Base-by-base conservation (phyloP, 2,888 invertebrate species). In the Monopis laevigella region DNA sequence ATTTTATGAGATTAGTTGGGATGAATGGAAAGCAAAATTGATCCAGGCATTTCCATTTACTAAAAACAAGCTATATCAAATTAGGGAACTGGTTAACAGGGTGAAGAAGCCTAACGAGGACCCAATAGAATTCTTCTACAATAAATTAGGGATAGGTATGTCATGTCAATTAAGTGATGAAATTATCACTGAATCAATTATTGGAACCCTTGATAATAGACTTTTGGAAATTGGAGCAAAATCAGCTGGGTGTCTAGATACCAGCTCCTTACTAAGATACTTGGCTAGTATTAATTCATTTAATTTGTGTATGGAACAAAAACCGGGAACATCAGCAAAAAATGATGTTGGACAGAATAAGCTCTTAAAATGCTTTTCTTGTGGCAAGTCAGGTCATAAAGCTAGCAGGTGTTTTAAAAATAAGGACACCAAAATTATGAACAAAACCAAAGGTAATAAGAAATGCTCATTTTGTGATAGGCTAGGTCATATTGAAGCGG, bases 11-110 rank as follows among this genome's bases (percentile, higher is more conserved):
- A 38, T 48, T 2, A 40, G 28, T 19, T 48, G 48, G 47, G n/a
- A 19, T 5, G 46, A 47, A 4, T 47, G 47, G 43, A 49, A 47
- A 24, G 30, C 7, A 1, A 35, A 34, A 7, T 13, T 47, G 10
- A 39, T 44, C n/a, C 40, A 39, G 32, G 42, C 45, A n/a, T 47
- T 45, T 16, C 45, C 47, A 28, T 43, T 36, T n/a, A 46, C 44
- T 3, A 41, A 40, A 26, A 46, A 45, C 32, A 46, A 47, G 35
- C 30, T 46, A 10, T 16, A 17, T 2, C 42, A 43, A n/a, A 43
- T 46, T 2, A 42, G 46, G 7, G 42, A 45, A 24, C 26, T 48
- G 2, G 46, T 46, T 1, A 46, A 45, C n/a, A 34, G 32, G n/a
- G 38, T 48, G 2, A 45, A 27, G 30, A 10, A 4, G 8, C 30